These are phyloP conservation scores for Burhinus bistriatus DNA, from an alignment of 2,113 vertebrate genomes.

Conservation along the genomic window DNA sequence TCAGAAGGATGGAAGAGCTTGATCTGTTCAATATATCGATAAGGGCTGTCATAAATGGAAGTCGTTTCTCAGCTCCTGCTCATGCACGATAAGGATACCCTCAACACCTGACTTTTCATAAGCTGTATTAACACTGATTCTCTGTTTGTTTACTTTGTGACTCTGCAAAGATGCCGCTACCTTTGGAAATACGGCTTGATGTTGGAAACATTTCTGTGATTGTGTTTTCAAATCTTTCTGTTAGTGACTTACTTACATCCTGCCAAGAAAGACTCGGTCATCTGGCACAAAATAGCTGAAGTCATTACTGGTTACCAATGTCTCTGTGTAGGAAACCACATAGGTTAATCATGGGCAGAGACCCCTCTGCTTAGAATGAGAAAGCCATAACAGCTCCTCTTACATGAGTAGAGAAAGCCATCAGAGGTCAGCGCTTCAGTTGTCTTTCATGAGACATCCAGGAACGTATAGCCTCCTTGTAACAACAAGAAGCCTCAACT, in stretches of 20 bases:
- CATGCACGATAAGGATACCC: background rate
- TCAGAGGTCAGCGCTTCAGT: background rate
- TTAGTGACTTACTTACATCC: background rate
- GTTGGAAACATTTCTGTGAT: background rate
- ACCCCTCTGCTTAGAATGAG: background rate
- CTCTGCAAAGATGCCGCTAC: background rate
- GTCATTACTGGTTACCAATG: background rate
- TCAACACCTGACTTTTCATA: background rate
- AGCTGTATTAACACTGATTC: background rate
- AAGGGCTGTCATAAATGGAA: background rate
- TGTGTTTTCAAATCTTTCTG: background rate
- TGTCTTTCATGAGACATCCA: background rate
- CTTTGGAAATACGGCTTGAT: background rate
- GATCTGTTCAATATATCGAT: background rate
- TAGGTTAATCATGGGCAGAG: background rate
- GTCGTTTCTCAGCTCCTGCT: background rate
- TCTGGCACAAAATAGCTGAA: background rate
- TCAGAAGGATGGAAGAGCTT: background rate
- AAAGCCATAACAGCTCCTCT: background rate
- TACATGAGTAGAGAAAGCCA: background rate
- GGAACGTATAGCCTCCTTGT: background rate
- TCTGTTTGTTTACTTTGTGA: background rate
- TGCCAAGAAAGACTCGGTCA: background rate
- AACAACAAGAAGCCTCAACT: background rate
- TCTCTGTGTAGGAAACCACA: background rate